Conservation (phyloP, 2,797 vertebrate species). For the Iguana delicatissima region DNA sequence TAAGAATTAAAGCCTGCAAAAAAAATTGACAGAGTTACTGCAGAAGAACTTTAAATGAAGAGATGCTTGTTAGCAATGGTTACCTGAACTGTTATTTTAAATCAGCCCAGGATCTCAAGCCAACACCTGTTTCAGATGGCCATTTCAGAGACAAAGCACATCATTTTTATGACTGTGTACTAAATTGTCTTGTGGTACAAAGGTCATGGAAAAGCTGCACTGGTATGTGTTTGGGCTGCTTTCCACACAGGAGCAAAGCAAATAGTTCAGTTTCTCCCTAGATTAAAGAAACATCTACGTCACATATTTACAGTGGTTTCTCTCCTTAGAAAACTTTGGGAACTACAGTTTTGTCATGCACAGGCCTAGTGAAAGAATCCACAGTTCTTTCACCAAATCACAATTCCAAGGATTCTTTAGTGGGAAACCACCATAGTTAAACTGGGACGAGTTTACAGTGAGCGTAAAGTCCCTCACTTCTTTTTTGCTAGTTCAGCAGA, state of each 20-base stretch:
- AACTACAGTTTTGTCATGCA: neutral
- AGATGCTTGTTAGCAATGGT: neutral
- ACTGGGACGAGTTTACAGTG: neutral
- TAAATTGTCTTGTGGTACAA: neutral
- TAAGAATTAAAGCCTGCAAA: neutral
- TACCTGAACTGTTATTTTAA: neutral
- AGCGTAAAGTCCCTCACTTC: neutral
- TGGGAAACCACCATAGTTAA: neutral
- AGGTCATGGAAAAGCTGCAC: constrained; percentile 12
- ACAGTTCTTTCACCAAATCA: neutral
- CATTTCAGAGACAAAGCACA: neutral
- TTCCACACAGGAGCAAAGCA: neutral
- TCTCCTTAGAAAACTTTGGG: neutral
- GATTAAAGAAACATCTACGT: neutral
- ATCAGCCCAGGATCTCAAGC: neutral
- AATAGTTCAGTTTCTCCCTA: constrained; percentile 1
- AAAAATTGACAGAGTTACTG: neutral
- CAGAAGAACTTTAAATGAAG: neutral
- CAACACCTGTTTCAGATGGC: constrained; percentile 2
- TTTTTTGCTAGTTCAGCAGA: neutral
- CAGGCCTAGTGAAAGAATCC: neutral
- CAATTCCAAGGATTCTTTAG: neutral
- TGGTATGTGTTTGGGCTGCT: neutral
- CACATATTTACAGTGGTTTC: no score
- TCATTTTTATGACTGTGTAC: neutral